A percentile compares a stretch with the other conserved stretches of the same genome.
Conservation (phyloP, 2,113 vertebrate species). For the Oreochromis aureus region DNA sequence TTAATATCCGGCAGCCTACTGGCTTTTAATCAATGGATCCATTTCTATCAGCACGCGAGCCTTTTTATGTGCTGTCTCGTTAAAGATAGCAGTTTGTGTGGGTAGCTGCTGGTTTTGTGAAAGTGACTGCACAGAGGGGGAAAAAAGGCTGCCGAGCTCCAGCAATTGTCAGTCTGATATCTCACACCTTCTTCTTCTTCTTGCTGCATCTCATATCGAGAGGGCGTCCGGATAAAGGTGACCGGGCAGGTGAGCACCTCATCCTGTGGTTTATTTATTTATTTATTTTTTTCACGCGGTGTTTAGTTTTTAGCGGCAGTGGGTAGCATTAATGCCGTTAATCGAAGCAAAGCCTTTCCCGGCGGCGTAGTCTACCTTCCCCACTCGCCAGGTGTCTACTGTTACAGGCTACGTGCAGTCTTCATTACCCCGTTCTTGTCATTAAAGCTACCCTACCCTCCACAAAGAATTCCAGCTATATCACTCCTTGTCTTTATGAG, state of each 20-base stretch:
- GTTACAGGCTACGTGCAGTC: not conserved
- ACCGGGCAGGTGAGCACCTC: constrained; percentile 36
- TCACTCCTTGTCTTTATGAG: not conserved
- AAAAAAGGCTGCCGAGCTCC: not conserved
- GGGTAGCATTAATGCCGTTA: not conserved
- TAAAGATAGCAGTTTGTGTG: constrained; percentile 30
- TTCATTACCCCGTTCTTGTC: not conserved
- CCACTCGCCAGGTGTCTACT: not conserved
- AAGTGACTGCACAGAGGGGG: constrained; percentile 23
- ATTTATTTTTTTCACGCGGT: not conserved
- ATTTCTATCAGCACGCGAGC: not conserved
- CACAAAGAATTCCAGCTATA: not conserved
- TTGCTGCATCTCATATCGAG: not conserved
- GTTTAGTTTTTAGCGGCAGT: not conserved
- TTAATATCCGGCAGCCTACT: not conserved
- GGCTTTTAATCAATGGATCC: constrained; percentile 6
- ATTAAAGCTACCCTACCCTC: not conserved
- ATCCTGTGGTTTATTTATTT: not conserved
- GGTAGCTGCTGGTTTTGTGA: not conserved
- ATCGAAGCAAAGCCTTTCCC: not conserved
- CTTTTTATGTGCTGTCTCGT: constrained; percentile 6
- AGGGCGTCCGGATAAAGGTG: constrained; percentile 5
- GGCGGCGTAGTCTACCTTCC: not conserved
- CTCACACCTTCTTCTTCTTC: not conserved
- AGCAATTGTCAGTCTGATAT: not conserved